Evolutionary conservation across 1,140 invertebrate species (phyloP).

Genomic region (Cheumatopsyche charites): DNA sequence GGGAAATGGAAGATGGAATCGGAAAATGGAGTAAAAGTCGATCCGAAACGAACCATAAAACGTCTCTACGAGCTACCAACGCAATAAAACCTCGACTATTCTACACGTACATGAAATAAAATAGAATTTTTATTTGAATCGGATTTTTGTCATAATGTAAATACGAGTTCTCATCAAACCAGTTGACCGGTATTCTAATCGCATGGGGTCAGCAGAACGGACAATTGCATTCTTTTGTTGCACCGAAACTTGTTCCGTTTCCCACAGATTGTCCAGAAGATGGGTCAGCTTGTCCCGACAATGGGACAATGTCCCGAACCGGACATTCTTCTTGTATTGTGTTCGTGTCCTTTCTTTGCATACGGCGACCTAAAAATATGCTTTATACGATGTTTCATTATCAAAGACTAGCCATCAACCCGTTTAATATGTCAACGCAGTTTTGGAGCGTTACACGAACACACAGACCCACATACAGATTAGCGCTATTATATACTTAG

Average conservation of each 20-base stretch:
- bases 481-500: too few relatives aligned
- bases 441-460: too few relatives aligned
- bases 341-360: not conserved
- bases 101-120: too few relatives aligned
- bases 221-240: conserved; percentile 20
- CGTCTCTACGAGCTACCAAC: not conserved
- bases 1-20: conserved; percentile 38
- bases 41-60: conserved; percentile 29
- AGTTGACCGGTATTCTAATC: conserved; percentile 22
- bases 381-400: too few relatives aligned
- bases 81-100: conserved; percentile 12
- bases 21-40: conserved; percentile 35
- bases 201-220: not conserved
- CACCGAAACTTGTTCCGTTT: conserved; percentile 27
- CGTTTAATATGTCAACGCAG: too few relatives aligned
- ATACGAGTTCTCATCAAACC: conserved; percentile 16
- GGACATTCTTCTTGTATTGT: conserved; percentile 22
- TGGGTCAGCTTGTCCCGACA: conserved; percentile 12
- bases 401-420: too few relatives aligned
- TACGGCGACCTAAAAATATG: too few relatives aligned
- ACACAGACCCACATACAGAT: too few relatives aligned
- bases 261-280: conserved; percentile 18
- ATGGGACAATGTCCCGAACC: not conserved
- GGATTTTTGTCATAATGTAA: too few relatives aligned
- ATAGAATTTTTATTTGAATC: too few relatives aligned